Base-by-base conservation (phyloP, 2,888 invertebrate genomes). In the Pharmacophagus antenor region DNA sequence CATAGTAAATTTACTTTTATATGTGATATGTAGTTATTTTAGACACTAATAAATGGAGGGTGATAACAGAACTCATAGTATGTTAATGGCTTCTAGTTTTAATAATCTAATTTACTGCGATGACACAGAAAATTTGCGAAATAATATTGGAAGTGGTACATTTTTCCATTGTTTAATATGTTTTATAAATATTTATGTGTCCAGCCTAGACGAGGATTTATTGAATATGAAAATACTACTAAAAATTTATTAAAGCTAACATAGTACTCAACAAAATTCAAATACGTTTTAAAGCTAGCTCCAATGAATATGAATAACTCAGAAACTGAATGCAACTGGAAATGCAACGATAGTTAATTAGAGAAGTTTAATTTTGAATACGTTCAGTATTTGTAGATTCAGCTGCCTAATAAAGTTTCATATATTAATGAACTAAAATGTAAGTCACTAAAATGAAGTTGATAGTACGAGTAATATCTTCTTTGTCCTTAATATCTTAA, bases 101-200 rank as follows among this genome's bases (percentile, higher is more conserved):
- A 46, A 54, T 54, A 54, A 46, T 46, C 46, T 46, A 54, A 54
- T 54, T 54, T 54, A 54, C 46, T 44, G 44, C 46, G 6, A 42
- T 17, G 18, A 17, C 17, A 42, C 31, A 3, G 10, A 31, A 10
- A 12, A 31, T 12, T 12, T 31, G n/a, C n/a, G 15, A 31, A 31
- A 12, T 31, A 12, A 31, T 10, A 15, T 31, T n/a, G n/a, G 31
- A 31, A 12, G 15, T 12, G 3, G 31, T 31, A 31, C 15, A 12
- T 10, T 0, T 31, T 7, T 31, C 10, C 3, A 12, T 3, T 15
- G 8, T 31, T 2, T 15, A 3, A 10, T n/a, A 15, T 31, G 10
- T 31, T 31, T 12, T 10, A 31, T 31, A 31, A 31, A 31, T 31
- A 31, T 31, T 10, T 31, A 31, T 10, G 12, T 31, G 12, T 10